A percentile compares a stretch with the other conserved stretches of the same genome.
These are phyloP conservation scores for Oncopodura yosiiana DNA, from an alignment of 1,140 invertebrate species.

Conservation along the genomic window DNA sequence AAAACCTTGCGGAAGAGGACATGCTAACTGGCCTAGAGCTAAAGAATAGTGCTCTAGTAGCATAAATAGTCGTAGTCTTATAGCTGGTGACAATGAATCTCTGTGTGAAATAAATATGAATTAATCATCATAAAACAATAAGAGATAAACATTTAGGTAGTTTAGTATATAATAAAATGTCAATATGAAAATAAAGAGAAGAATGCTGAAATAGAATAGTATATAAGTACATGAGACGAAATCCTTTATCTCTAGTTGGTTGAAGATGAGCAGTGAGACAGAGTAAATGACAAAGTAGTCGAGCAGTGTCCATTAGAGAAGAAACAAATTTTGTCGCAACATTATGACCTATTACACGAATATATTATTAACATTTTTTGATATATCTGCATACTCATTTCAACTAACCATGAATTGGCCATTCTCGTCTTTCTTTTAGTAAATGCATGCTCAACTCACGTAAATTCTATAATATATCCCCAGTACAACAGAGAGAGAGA, in stretches of 20 bases:
- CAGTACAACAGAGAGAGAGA: conserved; percentile 6
- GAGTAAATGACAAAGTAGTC: conserved; percentile 61
- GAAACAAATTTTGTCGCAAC: no score
- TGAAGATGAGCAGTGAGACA: conserved; percentile 57
- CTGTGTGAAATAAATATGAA: conserved; percentile 23
- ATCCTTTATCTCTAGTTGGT: conserved; percentile 58
- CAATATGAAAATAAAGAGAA: not conserved
- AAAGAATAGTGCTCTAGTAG: conserved; percentile 64
- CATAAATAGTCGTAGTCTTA: conserved; percentile 58
- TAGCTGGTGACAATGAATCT: conserved; percentile 57
- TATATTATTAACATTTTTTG: no score
- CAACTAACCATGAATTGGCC: conserved; percentile 62
- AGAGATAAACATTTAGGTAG: conserved; percentile 2
- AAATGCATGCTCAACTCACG: conserved; percentile 70
- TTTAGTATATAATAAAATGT: not conserved
- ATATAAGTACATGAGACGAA: conserved; percentile 57
- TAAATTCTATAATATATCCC: conserved; percentile 51
- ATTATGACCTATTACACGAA: no score
- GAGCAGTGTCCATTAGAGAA: conserved; percentile 64
- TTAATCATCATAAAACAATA: conserved; percentile 21
- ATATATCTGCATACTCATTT: no score
- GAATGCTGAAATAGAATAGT: not conserved
- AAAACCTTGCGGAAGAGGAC: conserved; percentile 71
- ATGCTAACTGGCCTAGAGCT: conserved; percentile 65
- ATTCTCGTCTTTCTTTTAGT: conserved; percentile 50